Percentiles rank a stretch among this genome's conserved stretches.
phyloP scores from a whole-genome alignment of 2,113 vertebrate species.

The Proterorhinus semilunaris region DNA sequence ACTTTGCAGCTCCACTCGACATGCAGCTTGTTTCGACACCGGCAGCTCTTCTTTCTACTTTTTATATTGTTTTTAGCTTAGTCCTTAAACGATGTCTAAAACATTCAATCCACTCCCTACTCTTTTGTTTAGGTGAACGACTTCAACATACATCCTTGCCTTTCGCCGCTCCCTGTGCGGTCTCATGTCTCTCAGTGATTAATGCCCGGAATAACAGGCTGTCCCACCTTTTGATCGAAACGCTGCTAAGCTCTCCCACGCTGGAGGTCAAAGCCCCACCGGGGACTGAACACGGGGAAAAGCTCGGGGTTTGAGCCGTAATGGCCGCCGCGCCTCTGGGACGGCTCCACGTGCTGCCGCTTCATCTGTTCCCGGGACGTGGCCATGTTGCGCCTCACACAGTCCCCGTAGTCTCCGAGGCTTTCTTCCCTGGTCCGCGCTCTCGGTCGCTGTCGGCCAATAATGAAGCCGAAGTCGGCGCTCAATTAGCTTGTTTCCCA shows the following conservation, averaged over 20 bases:
- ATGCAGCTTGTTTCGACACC: no score
- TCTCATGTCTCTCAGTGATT: not conserved
- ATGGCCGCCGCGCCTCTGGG: slow-evolving; percentile 39
- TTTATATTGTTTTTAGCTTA: no score
- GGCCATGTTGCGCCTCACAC: not conserved
- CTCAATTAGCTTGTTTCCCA: slow-evolving; percentile 68
- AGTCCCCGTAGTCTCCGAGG: not conserved
- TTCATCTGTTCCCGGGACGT: not conserved
- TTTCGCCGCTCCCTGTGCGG: no score
- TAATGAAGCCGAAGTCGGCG: slow-evolving; percentile 51
- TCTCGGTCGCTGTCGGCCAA: slow-evolving; percentile 44
- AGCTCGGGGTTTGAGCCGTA: slow-evolving; percentile 41
- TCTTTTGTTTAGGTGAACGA: no score
- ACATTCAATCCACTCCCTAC: no score
- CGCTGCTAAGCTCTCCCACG: slow-evolving; percentile 13
- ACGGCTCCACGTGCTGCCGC: slow-evolving; percentile 6
- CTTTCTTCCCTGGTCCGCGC: slow-evolving; percentile 4
- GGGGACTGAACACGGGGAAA: slow-evolving; percentile 22
- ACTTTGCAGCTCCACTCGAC: no score
- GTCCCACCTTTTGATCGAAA: slow-evolving; percentile 35
- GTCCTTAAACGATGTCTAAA: no score
- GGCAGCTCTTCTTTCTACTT: no score
- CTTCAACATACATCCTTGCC: no score
- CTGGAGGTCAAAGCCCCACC: slow-evolving; percentile 44
- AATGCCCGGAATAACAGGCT: slow-evolving; percentile 37